A percentile compares a stretch with the other conserved stretches of the same genome.
Conservation (phyloP, 2,113 vertebrate genomes). For the Hydrolagus affinis region DNA sequence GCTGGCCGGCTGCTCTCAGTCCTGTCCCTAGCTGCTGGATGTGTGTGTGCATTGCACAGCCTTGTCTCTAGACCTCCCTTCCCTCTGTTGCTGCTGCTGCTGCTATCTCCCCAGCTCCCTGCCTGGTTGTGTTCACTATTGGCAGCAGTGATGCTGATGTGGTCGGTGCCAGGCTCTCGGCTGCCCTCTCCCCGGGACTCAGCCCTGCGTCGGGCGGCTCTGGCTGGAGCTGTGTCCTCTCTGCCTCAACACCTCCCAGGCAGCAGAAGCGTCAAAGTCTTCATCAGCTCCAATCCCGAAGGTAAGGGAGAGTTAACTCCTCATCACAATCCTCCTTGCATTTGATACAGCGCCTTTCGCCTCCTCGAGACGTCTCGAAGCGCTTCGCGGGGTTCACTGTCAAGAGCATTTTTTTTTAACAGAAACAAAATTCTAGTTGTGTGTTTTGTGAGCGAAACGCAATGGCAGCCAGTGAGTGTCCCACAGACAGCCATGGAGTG, state of each 20-base stretch:
- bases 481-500: too few species aligned
- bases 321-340: background rate
- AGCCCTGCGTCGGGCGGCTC: constrained; percentile 75
- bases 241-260: constrained; percentile 77
- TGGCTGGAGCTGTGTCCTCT: constrained; percentile 77
- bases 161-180: constrained; percentile 75
- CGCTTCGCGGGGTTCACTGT: too few species aligned
- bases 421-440: too few species aligned
- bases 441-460: too few species aligned
- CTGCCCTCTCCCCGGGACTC: constrained; percentile 78
- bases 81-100: background rate
- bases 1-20: background rate
- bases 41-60: background rate
- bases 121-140: constrained; percentile 47
- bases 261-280: constrained; percentile 80
- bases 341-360: too few species aligned
- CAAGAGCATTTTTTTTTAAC: too few species aligned
- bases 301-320: constrained; percentile 54
- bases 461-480: too few species aligned
- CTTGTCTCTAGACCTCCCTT: background rate
- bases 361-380: too few species aligned
- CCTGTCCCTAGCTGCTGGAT: background rate
- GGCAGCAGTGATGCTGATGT: constrained; percentile 70
- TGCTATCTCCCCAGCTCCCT: background rate
- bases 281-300: constrained; percentile 87